Base-by-base conservation (phyloP, 2,888 invertebrate genomes). In the Parnassius glacialis region DNA sequence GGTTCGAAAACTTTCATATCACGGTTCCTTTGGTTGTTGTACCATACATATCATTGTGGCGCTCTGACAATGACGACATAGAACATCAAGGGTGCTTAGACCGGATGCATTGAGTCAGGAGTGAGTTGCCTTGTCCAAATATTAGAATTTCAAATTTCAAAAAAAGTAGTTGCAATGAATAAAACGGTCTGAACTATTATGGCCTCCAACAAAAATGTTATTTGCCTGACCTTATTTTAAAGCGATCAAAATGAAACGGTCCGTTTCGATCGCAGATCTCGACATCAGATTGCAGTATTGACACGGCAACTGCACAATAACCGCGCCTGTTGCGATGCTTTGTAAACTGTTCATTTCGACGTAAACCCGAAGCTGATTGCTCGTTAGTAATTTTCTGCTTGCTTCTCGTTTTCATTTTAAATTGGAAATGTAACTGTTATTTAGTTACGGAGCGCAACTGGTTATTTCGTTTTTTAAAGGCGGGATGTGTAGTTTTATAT, bases 261-360 rank as follows among this genome's bases (percentile, higher is more conserved):
- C 43, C 44, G 9, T 10, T 25, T 52, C 45, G 52, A 7, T 20
- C 20, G 50, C n/a, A 10, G 20, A 42, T 53, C 53, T 43, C 20
- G 43, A 41, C 47, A 41, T 9, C 20, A 12, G 50, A 60, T 60
- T 42, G 47, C 58, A 57, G 51, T 57, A 51, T 52, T 52, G 44
- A 58, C 52, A 16, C 43, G 34, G 52, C 16, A 20, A 43, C 45
- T 12, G 56, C 56, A 52, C 52, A 52, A 52, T 41, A 41, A 12
- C 41, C 25, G 11, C 48, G 48, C 11, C 11, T n/a, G 7, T 25
- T 10, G 48, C 59, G 51, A 43, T 16, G 50, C 54, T 50, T 43
- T 55, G 60, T 60, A 41, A 56, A 56, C 56, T 44, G 53, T 54
- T 47, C 53, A 55, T 41, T 59, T 59, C 25, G 54, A 47, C 59